Conservation (phyloP, 92 coral and sea anemone genomes). For the Bergia puertoricense region DNA sequence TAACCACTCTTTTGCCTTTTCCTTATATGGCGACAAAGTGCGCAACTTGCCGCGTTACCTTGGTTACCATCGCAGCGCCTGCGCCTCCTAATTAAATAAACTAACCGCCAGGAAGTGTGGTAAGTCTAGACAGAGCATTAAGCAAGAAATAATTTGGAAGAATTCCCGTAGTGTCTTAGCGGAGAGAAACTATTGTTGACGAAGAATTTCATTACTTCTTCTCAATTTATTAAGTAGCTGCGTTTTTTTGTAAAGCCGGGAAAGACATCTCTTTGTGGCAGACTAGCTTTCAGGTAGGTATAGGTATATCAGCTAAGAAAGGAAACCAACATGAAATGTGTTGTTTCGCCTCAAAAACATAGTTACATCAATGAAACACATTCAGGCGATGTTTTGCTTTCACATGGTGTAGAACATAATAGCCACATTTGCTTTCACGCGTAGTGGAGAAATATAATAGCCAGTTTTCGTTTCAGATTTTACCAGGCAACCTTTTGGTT, state of each 20-base stretch:
- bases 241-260: background rate
- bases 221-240: background rate
- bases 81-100: slow-evolving; percentile 16
- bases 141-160: slow-evolving; percentile 6
- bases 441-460: too few species aligned
- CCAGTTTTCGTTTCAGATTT: too few species aligned
- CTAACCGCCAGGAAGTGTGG: slow-evolving; percentile 15
- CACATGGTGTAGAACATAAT: too few species aligned
- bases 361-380: background rate
- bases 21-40: slow-evolving; percentile 43
- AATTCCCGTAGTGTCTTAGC: background rate
- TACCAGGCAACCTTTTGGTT: too few species aligned
- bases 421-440: background rate
- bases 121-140: slow-evolving; percentile 22
- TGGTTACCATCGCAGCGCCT: background rate
- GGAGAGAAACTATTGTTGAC: background rate
- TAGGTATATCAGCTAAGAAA: background rate
- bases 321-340: background rate
- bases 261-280: background rate
- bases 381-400: background rate
- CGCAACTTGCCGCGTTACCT: background rate
- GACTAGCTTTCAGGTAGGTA: background rate
- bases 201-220: background rate
- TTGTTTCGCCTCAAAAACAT: background rate
- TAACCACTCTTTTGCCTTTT: background rate